Conservation (phyloP, 2,797 vertebrate genomes). For the Natrix natrix region DNA sequence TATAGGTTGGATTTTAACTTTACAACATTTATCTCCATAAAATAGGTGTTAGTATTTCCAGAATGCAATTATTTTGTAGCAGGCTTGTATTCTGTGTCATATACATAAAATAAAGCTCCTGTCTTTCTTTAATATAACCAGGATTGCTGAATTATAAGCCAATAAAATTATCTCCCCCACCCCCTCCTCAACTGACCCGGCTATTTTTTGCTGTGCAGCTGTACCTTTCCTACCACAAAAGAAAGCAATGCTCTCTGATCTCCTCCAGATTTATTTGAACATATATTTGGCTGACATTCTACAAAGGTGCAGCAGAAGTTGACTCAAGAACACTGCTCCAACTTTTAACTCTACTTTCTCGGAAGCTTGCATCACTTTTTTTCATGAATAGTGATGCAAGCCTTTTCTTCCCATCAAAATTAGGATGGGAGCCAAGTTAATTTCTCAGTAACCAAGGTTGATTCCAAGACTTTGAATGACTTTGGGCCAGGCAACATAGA, state of each 20-base stretch:
- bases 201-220: not conserved
- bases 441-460: not conserved
- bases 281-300: not conserved
- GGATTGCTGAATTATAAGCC: not conserved
- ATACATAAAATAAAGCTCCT: not conserved
- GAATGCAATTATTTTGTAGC: not conserved
- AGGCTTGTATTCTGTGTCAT: not conserved
- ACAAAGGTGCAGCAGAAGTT: slow-evolving; percentile 17
- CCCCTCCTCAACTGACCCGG: not conserved
- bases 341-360: not conserved
- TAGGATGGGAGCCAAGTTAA: not conserved
- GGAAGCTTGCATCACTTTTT: not conserved
- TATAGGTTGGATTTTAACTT: slow-evolving; percentile 1
- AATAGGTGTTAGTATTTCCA: slow-evolving; percentile 17
- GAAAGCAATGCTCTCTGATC: slow-evolving; percentile 2
- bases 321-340: not conserved
- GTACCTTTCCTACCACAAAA: slow-evolving; percentile 21
- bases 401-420: not conserved
- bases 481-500: not conserved
- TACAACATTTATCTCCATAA: not conserved
- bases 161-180: not conserved
- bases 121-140: not conserved
- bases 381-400: not conserved
- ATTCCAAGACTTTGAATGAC: not conserved
- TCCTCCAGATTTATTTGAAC: slow-evolving; percentile 20